A percentile compares a stretch with the other conserved stretches of the same genome.
These are phyloP conservation scores for Leucosticte australis DNA, from an alignment of 2,113 vertebrate genomes.

Conservation along the genomic window DNA sequence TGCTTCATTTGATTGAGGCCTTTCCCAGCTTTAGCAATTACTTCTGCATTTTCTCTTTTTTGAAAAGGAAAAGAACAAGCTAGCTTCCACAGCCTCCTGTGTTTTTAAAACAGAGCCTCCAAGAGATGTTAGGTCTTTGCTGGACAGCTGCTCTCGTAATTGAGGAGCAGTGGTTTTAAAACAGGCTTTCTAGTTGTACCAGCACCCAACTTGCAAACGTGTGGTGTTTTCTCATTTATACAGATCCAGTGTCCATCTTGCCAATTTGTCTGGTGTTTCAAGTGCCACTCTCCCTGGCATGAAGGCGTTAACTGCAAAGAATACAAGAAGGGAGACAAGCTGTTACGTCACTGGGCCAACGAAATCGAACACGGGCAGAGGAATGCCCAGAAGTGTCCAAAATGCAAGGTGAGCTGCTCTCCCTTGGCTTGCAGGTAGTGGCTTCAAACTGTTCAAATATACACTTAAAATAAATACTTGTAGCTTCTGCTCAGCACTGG, in stretches of 20 bases:
- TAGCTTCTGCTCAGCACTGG: not conserved
- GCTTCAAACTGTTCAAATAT: not conserved
- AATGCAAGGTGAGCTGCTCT: constrained; percentile 87
- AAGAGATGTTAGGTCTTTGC: not conserved
- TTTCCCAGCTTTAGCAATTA: not conserved
- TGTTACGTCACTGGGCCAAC: constrained; percentile 93
- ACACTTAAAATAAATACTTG: not conserved
- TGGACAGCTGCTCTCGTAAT: not conserved
- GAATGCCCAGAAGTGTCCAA: constrained; percentile 97
- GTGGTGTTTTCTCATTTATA: constrained; percentile 13
- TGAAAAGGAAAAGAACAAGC: not conserved
- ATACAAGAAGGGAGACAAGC: constrained; percentile 95
- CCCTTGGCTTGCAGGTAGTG: not conserved
- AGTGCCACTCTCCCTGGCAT: constrained; percentile 98
- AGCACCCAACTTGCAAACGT: not conserved
- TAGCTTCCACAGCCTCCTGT: not conserved
- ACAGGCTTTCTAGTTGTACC: not conserved
- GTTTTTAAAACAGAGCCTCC: not conserved
- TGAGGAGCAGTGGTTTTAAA: not conserved
- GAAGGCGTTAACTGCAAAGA: constrained; percentile 94
- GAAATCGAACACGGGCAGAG: constrained; percentile 96
- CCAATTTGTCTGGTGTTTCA: constrained; percentile 99
- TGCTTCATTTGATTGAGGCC: not conserved
- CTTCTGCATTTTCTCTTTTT: not conserved
- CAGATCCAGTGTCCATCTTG: constrained; percentile 94